Evolutionary conservation across 1,140 invertebrate genomes (phyloP), one percentile per base, ranked within the genome.

Genomic region (Neodiprion fabricii): DNA sequence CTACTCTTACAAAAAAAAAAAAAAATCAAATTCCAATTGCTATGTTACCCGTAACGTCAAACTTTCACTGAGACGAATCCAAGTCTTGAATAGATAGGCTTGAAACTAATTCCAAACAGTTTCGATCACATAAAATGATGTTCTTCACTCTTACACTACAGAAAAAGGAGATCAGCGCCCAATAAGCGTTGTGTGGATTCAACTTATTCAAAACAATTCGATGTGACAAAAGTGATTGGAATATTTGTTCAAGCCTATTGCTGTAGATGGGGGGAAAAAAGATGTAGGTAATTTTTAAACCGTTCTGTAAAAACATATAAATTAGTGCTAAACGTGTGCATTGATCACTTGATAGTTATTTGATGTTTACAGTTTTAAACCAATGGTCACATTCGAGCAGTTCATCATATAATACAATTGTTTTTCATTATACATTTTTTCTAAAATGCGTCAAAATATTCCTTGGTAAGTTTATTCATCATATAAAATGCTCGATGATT

Each of bases 1-100:
- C 53, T 61, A 61, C 53, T 61, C 53, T 12, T 61, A 61, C 53
- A 61, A 61, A 61, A 61, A 61, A 61, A 61, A 61, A 61, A 61
- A 61, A 14, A 61, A 61, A 61, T 14, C 11, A 61, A 12, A 14
- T 14, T 61, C 11, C 5, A 40, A 17, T 61, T 14, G 53, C 8
- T 9, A 61, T 61, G 53, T 61, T 14, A 61, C n/a, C 53, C 53
- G 9, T 61, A 61, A 61, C 53, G 5, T 61, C 53, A 61, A 61
- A 5, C 53, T 61, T 61, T 61, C 53, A 61, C 11, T 9, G 0
- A 61, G 53, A 61, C n/a, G 53, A 61, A 61, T 14, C 53, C 53
- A 61, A 61, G n/a, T 61, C 53, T 14, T 17, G 5, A 61, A 61
- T 14, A 17, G 53, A 61, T 61, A 61, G 53, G 53, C 53, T 61